phyloP scores from a whole-genome alignment of 2,113 vertebrate species.

The Alces alces region DNA sequence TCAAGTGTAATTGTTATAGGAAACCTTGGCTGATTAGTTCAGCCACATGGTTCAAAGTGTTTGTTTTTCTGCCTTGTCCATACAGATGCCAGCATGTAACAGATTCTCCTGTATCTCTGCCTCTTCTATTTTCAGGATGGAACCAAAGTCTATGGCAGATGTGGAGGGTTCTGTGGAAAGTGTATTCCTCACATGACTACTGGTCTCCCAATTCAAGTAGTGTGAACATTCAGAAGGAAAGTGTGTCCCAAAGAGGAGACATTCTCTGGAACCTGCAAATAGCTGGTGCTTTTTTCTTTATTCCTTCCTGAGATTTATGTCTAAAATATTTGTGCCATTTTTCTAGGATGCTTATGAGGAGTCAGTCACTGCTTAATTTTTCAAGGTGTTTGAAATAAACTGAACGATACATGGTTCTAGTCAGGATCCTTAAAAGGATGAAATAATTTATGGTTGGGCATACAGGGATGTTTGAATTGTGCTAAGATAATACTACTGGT shows the following conservation, averaged over 20 bases:
- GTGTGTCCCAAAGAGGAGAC: neutral
- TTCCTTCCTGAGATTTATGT: constrained; percentile 35
- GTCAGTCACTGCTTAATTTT: neutral
- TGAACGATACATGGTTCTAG: neutral
- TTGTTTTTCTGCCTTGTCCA: neutral
- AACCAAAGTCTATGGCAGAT: constrained; percentile 93
- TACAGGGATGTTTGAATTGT: neutral
- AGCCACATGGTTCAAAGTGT: neutral
- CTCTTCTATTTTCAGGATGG: constrained; percentile 86
- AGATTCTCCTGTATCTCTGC: constrained; percentile 26
- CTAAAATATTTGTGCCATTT: constrained; percentile 22
- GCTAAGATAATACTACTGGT: neutral
- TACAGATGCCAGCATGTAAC: neutral
- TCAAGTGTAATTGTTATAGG: neutral
- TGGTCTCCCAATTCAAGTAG: constrained; percentile 89
- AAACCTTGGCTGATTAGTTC: neutral
- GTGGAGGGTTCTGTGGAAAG: constrained; percentile 97
- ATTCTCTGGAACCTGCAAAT: neutral
- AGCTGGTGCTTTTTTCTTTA: constrained; percentile 66
- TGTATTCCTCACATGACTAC: constrained; percentile 89
- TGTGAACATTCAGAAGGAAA: constrained; percentile 71
- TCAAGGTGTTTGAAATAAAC: neutral
- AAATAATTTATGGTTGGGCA: neutral
- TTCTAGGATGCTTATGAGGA: constrained; percentile 22
- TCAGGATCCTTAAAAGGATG: neutral